Conservation (phyloP, 2,797 vertebrate species). For the Galago senegalensis region DNA sequence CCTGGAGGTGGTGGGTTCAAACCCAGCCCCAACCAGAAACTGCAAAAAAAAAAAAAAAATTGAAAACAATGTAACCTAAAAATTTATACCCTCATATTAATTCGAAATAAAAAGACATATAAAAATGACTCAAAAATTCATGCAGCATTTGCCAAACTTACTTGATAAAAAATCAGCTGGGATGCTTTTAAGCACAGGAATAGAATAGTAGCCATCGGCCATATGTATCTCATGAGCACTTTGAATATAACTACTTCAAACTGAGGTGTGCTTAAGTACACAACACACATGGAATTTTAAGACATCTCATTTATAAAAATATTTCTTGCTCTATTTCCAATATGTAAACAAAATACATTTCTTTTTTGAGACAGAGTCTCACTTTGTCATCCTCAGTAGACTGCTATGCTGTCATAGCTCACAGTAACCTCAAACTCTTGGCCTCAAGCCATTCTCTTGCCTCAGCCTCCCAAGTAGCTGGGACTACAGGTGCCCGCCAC, state of each 20-base stretch:
- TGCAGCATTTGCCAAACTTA: background rate
- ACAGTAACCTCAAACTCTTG: no score
- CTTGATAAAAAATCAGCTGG: background rate
- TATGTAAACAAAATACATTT: background rate
- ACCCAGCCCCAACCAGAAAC: no score
- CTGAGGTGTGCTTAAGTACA: background rate
- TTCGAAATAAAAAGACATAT: background rate
- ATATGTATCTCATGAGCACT: background rate
- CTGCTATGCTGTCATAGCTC: no score
- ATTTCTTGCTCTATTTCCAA: background rate
- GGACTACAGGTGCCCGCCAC: no score
- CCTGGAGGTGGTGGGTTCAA: no score
- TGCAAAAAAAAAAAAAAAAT: no score
- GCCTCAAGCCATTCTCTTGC: no score
- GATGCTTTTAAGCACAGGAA: conserved; percentile 5
- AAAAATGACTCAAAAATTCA: conserved; percentile 23
- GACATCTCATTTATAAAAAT: background rate
- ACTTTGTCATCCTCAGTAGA: no score
- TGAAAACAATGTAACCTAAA: no score
- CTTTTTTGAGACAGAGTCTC: no score
- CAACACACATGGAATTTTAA: conserved; percentile 37
- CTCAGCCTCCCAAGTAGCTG: no score
- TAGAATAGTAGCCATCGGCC: background rate
- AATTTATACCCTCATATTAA: no score
- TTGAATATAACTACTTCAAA: background rate